Conservation (phyloP, 2,113 vertebrate species). For the Otocyon megalotis region DNA sequence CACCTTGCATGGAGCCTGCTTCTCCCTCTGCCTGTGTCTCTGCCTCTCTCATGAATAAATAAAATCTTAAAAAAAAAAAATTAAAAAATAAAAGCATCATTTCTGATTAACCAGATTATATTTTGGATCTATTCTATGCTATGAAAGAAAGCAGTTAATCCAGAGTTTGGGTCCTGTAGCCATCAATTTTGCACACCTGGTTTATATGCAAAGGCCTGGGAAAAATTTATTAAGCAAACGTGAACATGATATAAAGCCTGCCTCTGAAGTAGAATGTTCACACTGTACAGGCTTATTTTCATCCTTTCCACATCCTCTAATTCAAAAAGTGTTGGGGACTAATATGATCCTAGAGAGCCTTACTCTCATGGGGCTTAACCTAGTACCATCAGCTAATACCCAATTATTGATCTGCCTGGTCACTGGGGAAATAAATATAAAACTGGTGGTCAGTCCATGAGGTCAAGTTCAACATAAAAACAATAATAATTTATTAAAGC, state of each 20-base stretch:
- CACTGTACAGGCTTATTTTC: not conserved
- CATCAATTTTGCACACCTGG: not conserved
- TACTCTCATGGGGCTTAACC: not conserved
- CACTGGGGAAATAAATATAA: not conserved
- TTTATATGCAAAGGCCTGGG: not conserved
- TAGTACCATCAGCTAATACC: not conserved
- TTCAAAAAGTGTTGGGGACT: not conserved
- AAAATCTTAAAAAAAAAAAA: too few relatives aligned
- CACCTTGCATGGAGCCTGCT: too few relatives aligned
- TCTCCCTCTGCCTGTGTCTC: too few relatives aligned
- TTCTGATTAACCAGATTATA: conserved; percentile 17
- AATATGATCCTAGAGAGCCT: conserved; percentile 31
- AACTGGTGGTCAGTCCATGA: not conserved
- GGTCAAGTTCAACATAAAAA: conserved; percentile 21
- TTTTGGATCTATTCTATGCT: not conserved
- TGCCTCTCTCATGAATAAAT: too few relatives aligned
- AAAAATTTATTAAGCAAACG: not conserved
- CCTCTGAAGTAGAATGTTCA: not conserved
- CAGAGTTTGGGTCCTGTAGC: not conserved
- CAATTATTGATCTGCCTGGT: not conserved
- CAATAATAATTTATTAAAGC: conserved; percentile 10
- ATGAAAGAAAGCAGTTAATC: conserved; percentile 1
- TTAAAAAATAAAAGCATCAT: not conserved
- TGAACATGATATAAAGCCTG: not conserved
- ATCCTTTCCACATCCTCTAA: not conserved